These are phyloP conservation scores for Leptopilina clavipes DNA, from an alignment of 1,140 invertebrate species.

Conservation along the genomic window DNA sequence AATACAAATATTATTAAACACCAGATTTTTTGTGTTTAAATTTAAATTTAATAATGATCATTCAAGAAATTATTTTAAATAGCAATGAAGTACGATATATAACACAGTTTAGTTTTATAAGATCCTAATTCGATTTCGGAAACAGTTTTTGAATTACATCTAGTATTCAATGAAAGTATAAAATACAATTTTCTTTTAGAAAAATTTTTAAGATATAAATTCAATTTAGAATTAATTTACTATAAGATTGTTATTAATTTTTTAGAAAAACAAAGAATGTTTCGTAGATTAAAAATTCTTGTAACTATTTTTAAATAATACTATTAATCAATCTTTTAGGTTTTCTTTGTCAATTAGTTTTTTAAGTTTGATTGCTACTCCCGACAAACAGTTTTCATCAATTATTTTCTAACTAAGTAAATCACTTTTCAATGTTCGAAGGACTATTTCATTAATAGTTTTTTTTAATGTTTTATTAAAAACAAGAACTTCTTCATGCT, in stretches of 20 bases:
- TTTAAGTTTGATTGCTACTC: not conserved
- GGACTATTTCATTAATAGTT: not conserved
- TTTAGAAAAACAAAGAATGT: not conserved
- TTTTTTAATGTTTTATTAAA: not conserved
- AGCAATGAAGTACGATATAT: not conserved
- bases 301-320: not conserved
- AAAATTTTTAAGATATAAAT: not conserved
- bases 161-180: not conserved
- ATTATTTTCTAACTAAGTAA: not conserved
- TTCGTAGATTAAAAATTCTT: not conserved
- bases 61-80: not conserved
- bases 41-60: not conserved
- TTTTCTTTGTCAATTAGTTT: not conserved
- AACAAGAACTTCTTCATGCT: not conserved
- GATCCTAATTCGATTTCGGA: not conserved
- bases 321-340: not conserved
- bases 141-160: not conserved
- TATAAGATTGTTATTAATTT: not conserved
- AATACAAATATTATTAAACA: not conserved
- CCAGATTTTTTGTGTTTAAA: not conserved
- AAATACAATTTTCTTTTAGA: slow-evolving; percentile 4
- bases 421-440: not conserved
- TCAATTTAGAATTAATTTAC: not conserved
- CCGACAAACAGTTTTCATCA: not conserved
- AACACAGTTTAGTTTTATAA: not conserved